phyloP scores from a whole-genome alignment of 2,113 vertebrate species.

The Engystomops pustulosus region DNA sequence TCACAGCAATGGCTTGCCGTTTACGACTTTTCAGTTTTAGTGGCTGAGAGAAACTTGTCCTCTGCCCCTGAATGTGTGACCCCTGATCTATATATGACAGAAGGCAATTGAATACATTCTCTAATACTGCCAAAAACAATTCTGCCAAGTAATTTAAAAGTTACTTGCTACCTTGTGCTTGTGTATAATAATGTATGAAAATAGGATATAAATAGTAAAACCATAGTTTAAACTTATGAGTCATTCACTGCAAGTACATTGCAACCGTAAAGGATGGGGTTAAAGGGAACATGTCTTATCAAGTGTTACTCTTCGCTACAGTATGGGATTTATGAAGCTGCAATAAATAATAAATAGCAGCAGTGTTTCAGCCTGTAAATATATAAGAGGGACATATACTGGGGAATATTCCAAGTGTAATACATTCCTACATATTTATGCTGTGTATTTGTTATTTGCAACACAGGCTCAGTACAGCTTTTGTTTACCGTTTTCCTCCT shows the following conservation, averaged over 20 bases:
- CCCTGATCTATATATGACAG: slow-evolving; percentile 49
- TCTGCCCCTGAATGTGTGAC: slow-evolving; percentile 47
- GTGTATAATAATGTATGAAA: slow-evolving; percentile 28
- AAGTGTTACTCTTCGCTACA: slow-evolving; percentile 8
- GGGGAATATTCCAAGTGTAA: slow-evolving; percentile 40
- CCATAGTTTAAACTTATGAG: slow-evolving; percentile 27
- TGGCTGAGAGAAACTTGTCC: slow-evolving; percentile 23
- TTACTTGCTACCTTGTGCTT: slow-evolving; percentile 31
- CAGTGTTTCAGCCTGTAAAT: slow-evolving; percentile 26
- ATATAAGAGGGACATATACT: slow-evolving; percentile 11
- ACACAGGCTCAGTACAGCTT: not conserved
- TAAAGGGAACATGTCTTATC: not conserved
- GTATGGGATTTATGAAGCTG: slow-evolving; percentile 35
- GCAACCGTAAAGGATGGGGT: not conserved
- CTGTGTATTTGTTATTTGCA: slow-evolving; percentile 37
- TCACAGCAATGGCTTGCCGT: slow-evolving; percentile 7
- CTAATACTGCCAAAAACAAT: slow-evolving; percentile 48
- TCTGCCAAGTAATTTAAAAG: slow-evolving; percentile 46
- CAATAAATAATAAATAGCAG: slow-evolving; percentile 16
- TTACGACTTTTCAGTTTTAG: slow-evolving; percentile 33
- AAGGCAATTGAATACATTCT: slow-evolving; percentile 47
- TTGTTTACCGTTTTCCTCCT: slow-evolving; percentile 20
- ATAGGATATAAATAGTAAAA: slow-evolving; percentile 30
- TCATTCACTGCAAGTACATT: not conserved
- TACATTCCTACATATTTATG: slow-evolving; percentile 31